phyloP scores from a whole-genome alignment of 2,888 invertebrate genomes.

The Stramonita haemastoma region DNA sequence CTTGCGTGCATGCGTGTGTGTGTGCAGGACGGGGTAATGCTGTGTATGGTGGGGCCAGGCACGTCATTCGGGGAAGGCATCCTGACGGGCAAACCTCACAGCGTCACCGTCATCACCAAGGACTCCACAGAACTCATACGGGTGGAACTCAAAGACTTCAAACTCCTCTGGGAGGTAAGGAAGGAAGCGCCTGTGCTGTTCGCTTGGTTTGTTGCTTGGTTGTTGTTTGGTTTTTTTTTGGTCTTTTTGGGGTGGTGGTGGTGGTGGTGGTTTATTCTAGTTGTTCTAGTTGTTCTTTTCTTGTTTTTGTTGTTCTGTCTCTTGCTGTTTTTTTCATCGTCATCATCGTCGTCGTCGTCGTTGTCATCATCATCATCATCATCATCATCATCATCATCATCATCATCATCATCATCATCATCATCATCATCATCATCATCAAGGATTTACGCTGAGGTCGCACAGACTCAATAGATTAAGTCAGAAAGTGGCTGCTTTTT shows the following conservation, averaged over 20 bases:
- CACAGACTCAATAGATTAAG: too few relatives aligned
- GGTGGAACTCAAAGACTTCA: slow-evolving; percentile 87
- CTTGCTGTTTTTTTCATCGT: not conserved
- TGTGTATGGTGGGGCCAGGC: slow-evolving; percentile 85
- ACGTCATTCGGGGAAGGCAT: slow-evolving; percentile 88
- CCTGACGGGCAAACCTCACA: slow-evolving; percentile 85
- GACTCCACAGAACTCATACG: slow-evolving; percentile 86
- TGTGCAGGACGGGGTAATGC: slow-evolving; percentile 82
- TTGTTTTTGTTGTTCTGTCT: not conserved
- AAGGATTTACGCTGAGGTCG: too few relatives aligned
- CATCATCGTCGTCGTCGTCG: too few relatives aligned
- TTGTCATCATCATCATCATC: too few relatives aligned
- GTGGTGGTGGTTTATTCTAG: too few relatives aligned
- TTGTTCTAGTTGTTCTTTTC: not conserved
- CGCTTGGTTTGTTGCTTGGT: not conserved
- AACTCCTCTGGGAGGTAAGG: slow-evolving; percentile 87
- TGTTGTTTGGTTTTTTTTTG: not conserved
- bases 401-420: too few relatives aligned
- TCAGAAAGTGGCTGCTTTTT: too few relatives aligned
- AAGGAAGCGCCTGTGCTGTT: not conserved
- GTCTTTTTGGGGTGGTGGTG: too few relatives aligned
- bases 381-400: too few relatives aligned
- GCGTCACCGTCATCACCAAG: slow-evolving; percentile 85
- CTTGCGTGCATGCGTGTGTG: not conserved
- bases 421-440: too few relatives aligned